phyloP scores from a whole-genome alignment of 2,888 invertebrate genomes.

The Drosophila maculinotata region DNA sequence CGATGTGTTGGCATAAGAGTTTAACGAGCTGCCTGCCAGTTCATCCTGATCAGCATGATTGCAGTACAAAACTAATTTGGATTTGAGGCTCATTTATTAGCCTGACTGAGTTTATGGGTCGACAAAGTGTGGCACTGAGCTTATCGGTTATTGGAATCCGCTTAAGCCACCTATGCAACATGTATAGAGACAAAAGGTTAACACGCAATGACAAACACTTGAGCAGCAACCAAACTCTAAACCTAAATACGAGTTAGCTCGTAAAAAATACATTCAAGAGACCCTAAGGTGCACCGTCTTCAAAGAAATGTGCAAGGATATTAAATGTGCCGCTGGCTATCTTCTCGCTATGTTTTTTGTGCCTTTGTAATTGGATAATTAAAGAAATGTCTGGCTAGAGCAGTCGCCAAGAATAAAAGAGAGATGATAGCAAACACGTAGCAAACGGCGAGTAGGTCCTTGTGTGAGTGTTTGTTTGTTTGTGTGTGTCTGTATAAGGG shows the following conservation, averaged over 20 bases:
- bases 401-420: constrained; percentile 39
- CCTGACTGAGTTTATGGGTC: constrained; percentile 27
- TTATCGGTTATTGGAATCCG: constrained; percentile 58
- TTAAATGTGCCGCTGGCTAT: constrained; percentile 26
- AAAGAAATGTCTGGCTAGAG: constrained; percentile 72
- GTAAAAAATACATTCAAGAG: constrained; percentile 29
- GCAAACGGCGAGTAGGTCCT: constrained; percentile 28
- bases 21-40: constrained; percentile 64
- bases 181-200: constrained; percentile 14
- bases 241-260: constrained; percentile 50
- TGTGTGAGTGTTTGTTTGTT: constrained; percentile 16
- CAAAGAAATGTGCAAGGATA: constrained; percentile 51
- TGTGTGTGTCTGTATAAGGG: constrained; percentile 28
- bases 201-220: constrained; percentile 58
- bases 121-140: constrained; percentile 7
- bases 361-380: constrained; percentile 80
- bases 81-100: constrained; percentile 63
- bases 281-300: constrained; percentile 47
- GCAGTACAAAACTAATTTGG: constrained; percentile 68
- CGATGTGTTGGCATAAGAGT: constrained; percentile 69
- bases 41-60: constrained; percentile 56
- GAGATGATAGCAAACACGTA: constrained; percentile 59
- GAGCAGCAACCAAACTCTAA: constrained; percentile 21
- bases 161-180: constrained; percentile 35
- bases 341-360: constrained; percentile 17